Evolutionary conservation across 2,888 invertebrate species (phyloP).

Genomic region (Sturmia bella): DNA sequence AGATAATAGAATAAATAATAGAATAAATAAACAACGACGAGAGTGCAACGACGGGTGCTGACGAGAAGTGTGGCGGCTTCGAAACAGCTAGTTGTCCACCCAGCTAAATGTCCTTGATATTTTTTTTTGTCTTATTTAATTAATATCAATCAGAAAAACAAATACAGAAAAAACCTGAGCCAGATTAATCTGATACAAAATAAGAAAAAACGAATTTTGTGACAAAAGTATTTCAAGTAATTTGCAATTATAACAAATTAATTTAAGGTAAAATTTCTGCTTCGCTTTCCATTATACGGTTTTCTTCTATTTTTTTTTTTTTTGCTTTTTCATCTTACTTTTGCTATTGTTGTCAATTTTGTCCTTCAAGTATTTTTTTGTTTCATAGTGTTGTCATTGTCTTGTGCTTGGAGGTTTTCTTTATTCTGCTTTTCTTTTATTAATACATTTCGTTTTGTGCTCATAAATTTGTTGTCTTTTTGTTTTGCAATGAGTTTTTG

Average conservation of each 20-base stretch:
- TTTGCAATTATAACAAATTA: not conserved
- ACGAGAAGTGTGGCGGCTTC: no score
- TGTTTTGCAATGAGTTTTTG: conserved; percentile 50
- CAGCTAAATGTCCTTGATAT: no score
- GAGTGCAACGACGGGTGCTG: no score
- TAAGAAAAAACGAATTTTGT: no score
- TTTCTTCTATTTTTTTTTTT: not conserved
- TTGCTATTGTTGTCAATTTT: conserved; percentile 59
- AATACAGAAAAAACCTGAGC: no score
- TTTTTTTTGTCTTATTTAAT: no score
- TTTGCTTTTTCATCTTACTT: conserved; percentile 23
- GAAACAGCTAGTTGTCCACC: no score
- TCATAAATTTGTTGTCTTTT: conserved; percentile 23
- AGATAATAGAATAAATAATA: no score
- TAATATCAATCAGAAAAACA: no score
- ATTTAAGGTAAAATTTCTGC: not conserved
- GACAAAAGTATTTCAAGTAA: not conserved
- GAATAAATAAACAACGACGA: no score
- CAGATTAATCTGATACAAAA: no score
- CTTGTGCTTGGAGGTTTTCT: conserved; percentile 60
- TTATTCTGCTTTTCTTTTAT: conserved; percentile 24
- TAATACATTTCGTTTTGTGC: not conserved
- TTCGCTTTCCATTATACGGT: not conserved
- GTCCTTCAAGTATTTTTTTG: conserved; percentile 66
- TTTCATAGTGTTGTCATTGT: conserved; percentile 54